Percentiles rank a stretch among this genome's conserved stretches.
Evolutionary conservation across 2,113 vertebrate species (phyloP).

Genomic region (Tupaia tana): DNA sequence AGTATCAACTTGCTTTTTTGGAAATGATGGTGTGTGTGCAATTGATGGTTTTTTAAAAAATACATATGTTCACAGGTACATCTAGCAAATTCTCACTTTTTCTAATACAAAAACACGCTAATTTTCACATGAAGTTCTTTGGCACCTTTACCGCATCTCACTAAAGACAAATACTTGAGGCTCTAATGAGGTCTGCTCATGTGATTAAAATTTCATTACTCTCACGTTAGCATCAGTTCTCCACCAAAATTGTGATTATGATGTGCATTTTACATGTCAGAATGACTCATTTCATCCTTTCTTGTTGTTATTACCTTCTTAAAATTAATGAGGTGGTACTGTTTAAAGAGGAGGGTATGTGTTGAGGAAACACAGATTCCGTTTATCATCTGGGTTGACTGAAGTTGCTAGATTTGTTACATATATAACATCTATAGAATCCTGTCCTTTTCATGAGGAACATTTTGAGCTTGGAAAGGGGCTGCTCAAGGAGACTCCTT

Average conservation of each 20-base stretch:
- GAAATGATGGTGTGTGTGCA: fast-evolving
- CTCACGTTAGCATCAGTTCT: background rate
- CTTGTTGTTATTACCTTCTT: background rate
- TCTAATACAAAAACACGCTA: background rate
- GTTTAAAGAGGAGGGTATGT: background rate
- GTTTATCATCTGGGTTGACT: background rate
- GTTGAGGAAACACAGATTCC: background rate
- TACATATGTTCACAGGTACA: background rate
- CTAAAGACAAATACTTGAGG: background rate
- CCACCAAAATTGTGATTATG: slow-evolving; percentile 42
- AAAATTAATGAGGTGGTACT: background rate
- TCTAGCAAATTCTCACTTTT: background rate
- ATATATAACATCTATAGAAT: fast-evolving
- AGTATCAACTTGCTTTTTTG: slow-evolving; percentile 1
- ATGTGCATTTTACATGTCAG: background rate
- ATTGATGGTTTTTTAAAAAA: background rate
- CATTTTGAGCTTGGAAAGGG: background rate
- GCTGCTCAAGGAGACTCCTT: background rate
- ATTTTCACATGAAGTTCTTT: slow-evolving; percentile 30
- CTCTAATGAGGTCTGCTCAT: slow-evolving; percentile 49
- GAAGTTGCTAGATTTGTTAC: background rate
- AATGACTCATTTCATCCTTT: background rate
- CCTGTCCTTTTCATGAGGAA: background rate
- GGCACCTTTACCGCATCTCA: background rate
- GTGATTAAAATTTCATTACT: slow-evolving; percentile 50